Evolutionary conservation across 2,888 invertebrate species (phyloP).

Genomic region (Tachina fera): DNA sequence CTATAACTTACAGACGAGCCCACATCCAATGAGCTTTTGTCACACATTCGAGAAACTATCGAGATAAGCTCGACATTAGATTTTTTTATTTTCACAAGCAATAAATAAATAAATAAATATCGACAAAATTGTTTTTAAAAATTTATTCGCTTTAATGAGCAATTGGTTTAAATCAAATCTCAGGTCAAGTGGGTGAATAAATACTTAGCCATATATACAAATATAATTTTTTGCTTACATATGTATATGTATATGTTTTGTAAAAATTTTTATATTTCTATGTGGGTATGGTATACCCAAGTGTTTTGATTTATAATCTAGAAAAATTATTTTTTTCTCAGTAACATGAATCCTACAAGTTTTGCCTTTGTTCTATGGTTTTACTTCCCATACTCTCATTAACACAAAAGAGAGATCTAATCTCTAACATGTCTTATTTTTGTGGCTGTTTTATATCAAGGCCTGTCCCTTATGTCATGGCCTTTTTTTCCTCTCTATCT

Average conservation of each 20-base stretch:
- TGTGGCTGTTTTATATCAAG: background rate
- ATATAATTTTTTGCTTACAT: background rate
- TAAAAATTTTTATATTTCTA: background rate
- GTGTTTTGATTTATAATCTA: slow-evolving; percentile 69
- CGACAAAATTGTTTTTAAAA: too few relatives aligned
- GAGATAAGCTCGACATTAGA: too few relatives aligned
- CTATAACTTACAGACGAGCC: too few relatives aligned
- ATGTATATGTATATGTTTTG: background rate
- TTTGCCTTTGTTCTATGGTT: slow-evolving; percentile 44
- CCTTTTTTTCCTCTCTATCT: slow-evolving; percentile 18
- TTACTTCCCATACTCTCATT: slow-evolving; percentile 43
- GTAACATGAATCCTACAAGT: slow-evolving; percentile 61
- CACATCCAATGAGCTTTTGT: too few relatives aligned
- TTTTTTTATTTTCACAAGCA: too few relatives aligned
- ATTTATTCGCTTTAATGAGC: too few relatives aligned
- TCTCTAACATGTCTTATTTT: slow-evolving; percentile 57
- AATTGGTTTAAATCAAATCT: too few relatives aligned
- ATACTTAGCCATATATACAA: background rate
- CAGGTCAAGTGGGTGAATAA: too few relatives aligned
- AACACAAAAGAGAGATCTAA: slow-evolving; percentile 57
- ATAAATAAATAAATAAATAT: too few relatives aligned
- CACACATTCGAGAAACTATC: too few relatives aligned
- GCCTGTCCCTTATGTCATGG: background rate
- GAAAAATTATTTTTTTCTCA: slow-evolving; percentile 61
- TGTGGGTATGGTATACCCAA: slow-evolving; percentile 63